Conservation (phyloP, 2,888 invertebrate species). For the Chymomyza fuscimana region DNA sequence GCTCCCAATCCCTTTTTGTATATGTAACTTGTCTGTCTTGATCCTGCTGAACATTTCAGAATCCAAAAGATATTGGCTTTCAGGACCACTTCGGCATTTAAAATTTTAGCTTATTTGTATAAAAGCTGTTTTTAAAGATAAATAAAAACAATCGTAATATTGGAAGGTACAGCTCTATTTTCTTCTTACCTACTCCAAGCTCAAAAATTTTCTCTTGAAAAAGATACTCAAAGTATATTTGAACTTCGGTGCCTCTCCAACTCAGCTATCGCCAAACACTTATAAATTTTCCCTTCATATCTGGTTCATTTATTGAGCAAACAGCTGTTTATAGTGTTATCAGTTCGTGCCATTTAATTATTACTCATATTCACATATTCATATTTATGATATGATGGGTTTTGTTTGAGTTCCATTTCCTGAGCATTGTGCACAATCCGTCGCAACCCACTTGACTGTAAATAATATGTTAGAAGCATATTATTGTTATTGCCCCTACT, state of each 20-base stretch:
- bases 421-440: neutral
- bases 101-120: no score
- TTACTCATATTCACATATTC: constrained; percentile 26
- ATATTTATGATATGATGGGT: constrained; percentile 36
- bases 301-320: constrained; percentile 21
- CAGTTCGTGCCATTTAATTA: constrained; percentile 31
- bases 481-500: neutral
- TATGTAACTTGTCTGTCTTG: no score
- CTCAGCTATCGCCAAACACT: neutral
- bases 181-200: no score
- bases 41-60: no score
- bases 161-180: no score
- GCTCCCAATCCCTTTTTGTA: no score
- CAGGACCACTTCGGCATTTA: no score
- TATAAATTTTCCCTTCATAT: constrained; percentile 15
- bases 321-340: constrained; percentile 52
- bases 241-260: neutral
- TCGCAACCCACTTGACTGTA: neutral
- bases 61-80: no score
- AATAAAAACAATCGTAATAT: no score
- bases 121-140: no score
- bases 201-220: neutral
- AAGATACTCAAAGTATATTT: neutral
- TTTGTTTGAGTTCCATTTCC: neutral
- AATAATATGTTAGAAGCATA: neutral